Evolutionary conservation across 2,888 invertebrate genomes (phyloP).

Genomic region (Strigamia maritima): DNA sequence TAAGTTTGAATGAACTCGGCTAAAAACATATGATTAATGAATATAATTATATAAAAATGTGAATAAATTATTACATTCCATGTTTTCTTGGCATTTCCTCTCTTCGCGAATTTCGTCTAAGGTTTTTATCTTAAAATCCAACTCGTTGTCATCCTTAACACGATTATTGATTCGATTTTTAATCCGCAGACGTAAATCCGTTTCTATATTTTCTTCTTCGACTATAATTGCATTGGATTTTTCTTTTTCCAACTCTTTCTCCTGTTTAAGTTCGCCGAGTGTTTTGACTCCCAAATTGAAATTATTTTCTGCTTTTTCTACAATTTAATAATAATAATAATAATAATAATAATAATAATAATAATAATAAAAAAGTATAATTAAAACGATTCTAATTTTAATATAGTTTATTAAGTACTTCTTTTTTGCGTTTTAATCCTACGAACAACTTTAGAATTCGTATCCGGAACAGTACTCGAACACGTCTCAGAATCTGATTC

Average conservation of each 20-base stretch:
- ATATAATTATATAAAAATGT: background rate
- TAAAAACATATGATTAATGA: background rate
- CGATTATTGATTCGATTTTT: background rate
- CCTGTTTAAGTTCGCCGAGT: background rate
- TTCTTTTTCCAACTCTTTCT: background rate
- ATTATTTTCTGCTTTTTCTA: background rate
- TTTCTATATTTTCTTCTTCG: background rate
- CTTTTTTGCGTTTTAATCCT: background rate
- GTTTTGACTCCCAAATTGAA: constrained; percentile 8
- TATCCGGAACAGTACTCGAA: background rate
- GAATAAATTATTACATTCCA: background rate
- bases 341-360: background rate
- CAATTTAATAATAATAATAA: background rate
- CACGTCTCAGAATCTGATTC: background rate
- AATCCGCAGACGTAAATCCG: background rate
- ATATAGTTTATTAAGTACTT: background rate
- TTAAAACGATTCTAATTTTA: background rate
- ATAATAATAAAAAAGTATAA: background rate
- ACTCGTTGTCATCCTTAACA: constrained; percentile 3
- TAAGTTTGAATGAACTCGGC: background rate
- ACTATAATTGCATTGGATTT: background rate
- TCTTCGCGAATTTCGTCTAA: constrained; percentile 62
- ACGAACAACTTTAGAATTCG: background rate
- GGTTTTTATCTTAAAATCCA: constrained; percentile 58
- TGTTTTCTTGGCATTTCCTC: background rate